A percentile compares a stretch with the other conserved stretches of the same genome.
These are phyloP conservation scores for Hyposoter didymator DNA, from an alignment of 2,888 invertebrate genomes.

Conservation along the genomic window DNA sequence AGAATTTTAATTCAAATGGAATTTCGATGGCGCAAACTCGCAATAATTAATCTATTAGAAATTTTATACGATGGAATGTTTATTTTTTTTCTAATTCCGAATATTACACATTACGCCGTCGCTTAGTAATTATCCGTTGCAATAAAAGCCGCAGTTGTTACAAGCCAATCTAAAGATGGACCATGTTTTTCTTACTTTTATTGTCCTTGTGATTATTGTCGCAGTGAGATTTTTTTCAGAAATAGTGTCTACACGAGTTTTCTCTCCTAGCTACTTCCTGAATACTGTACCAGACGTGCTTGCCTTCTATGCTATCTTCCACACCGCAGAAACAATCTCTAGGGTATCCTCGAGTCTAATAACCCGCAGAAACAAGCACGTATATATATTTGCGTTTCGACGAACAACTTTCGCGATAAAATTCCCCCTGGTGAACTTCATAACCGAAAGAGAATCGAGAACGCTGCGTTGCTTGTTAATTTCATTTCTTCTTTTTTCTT, in stretches of 20 bases:
- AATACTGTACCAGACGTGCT: constrained; percentile 23
- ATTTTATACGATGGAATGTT: too few relatives aligned
- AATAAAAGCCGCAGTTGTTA: neutral
- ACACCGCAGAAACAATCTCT: constrained; percentile 55
- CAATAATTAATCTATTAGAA: neutral
- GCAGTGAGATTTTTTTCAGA: neutral
- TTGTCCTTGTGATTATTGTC: constrained; percentile 13
- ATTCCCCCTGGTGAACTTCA: constrained; percentile 65
- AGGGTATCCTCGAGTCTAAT: constrained; percentile 46
- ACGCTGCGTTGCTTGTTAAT: constrained; percentile 56
- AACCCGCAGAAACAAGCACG: constrained; percentile 60
- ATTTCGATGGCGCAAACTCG: neutral
- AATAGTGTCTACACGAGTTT: constrained; percentile 6
- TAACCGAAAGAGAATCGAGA: constrained; percentile 55
- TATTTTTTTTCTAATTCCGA: neutral
- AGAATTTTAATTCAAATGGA: neutral
- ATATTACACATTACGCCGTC: neutral
- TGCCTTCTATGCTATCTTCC: constrained; percentile 42
- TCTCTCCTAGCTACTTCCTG: constrained; percentile 10
- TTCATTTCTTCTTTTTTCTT: constrained; percentile 18
- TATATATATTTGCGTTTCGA: constrained; percentile 20
- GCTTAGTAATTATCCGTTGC: neutral
- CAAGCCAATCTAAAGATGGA: neutral
- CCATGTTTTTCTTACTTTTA: constrained; percentile 9
- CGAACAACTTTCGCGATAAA: constrained; percentile 72